phyloP scores from a whole-genome alignment of 2,888 invertebrate genomes.

The Chrysolina americana region DNA sequence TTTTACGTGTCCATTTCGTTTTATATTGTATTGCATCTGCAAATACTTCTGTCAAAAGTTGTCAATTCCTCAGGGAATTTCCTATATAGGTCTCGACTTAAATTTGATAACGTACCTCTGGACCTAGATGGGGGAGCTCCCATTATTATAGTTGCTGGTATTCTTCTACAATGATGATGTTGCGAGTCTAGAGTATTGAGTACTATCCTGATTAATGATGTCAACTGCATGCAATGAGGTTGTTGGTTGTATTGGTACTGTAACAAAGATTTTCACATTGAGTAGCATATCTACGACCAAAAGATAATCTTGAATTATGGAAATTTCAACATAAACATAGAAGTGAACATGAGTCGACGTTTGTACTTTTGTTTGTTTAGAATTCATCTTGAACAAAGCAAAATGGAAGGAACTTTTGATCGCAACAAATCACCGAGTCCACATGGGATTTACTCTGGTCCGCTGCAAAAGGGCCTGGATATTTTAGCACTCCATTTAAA shows the following conservation, averaged over 20 bases:
- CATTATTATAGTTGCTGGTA: slow-evolving; percentile 85
- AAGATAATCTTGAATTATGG: background rate
- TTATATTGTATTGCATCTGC: too few species aligned
- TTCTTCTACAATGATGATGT: slow-evolving; percentile 90
- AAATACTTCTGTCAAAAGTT: too few species aligned
- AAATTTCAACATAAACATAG: background rate
- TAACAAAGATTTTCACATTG: slow-evolving; percentile 44
- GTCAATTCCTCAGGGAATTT: too few species aligned
- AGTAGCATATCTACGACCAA: background rate
- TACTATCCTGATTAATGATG: slow-evolving; percentile 88
- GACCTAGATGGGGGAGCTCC: slow-evolving; percentile 79
- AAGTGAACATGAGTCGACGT: background rate
- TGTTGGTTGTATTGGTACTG: slow-evolving; percentile 85
- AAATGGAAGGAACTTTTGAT: too few species aligned
- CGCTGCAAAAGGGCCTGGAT: too few species aligned
- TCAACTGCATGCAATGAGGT: slow-evolving; percentile 79
- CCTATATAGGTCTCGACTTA: too few species aligned
- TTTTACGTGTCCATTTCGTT: too few species aligned
- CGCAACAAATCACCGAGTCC: too few species aligned
- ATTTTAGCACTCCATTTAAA: too few species aligned
- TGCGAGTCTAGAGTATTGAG: slow-evolving; percentile 93
- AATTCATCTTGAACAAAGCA: too few species aligned
- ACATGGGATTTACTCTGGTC: too few species aligned
- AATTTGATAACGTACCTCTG: slow-evolving; percentile 71
- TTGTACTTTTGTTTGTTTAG: too few species aligned